Conservation (phyloP, 2,113 vertebrate genomes). For the Otis tarda region DNA sequence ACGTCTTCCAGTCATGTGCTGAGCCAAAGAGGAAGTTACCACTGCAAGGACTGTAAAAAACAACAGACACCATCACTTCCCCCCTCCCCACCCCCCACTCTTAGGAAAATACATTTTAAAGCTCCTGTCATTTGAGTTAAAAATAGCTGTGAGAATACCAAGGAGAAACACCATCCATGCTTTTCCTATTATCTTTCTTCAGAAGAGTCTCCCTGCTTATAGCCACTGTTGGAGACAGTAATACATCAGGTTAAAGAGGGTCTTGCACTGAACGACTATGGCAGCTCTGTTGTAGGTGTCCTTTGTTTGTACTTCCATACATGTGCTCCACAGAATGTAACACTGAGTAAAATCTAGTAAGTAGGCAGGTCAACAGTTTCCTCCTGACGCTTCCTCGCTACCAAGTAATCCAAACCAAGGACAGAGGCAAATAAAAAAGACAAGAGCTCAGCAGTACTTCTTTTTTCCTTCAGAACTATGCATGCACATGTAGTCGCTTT, state of each 20-base stretch:
- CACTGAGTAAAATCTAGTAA: neutral
- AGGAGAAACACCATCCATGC: neutral
- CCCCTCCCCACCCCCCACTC: too few species aligned
- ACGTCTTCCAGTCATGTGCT: neutral
- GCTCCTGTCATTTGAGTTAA: neutral
- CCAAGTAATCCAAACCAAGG: neutral
- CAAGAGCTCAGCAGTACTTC: neutral
- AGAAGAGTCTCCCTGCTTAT: neutral
- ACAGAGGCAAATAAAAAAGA: neutral
- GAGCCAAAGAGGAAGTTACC: neutral
- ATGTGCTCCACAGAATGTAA: neutral
- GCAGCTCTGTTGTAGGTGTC: neutral
- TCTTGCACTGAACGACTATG: neutral
- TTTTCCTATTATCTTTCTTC: neutral
- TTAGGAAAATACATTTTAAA: neutral
- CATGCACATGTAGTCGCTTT: neutral
- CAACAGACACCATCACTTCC: neutral
- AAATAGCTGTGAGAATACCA: neutral
- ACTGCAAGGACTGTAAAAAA: neutral
- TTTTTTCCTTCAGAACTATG: neutral
- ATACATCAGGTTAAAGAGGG: neutral
- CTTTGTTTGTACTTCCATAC: neutral
- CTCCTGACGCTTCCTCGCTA: neutral
- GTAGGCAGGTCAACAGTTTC: neutral
- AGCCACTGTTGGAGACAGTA: neutral